Conservation (phyloP, 2,797 vertebrate species). For the Crenuchus spilurus region DNA sequence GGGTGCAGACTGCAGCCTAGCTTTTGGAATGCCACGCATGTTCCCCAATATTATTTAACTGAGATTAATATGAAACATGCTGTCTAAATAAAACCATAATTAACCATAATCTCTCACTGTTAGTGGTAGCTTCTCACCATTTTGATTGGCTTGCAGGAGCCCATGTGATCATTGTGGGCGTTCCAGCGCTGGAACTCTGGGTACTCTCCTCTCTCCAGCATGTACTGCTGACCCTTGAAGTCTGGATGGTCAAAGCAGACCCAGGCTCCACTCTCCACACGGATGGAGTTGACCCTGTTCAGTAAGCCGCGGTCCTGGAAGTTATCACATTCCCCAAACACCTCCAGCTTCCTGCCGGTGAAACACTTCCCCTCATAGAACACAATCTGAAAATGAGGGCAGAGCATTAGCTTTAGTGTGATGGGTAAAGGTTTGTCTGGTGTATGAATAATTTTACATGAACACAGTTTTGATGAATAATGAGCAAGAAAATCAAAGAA, state of each 20-base stretch:
- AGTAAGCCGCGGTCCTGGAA: slow-evolving; percentile 90
- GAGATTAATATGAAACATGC: no score
- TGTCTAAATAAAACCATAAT: neutral
- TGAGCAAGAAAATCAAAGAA: no score
- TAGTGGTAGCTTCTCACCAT: no score
- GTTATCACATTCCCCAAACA: slow-evolving; percentile 85
- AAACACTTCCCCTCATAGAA: slow-evolving; percentile 89
- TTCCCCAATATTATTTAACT: no score
- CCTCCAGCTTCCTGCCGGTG: slow-evolving; percentile 86
- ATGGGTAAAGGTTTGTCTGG: neutral
- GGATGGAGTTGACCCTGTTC: slow-evolving; percentile 88
- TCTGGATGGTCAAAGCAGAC: slow-evolving; percentile 88
- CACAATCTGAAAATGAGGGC: slow-evolving; percentile 75
- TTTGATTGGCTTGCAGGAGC: slow-evolving; percentile 86
- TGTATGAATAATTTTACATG: neutral
- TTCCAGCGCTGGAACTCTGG: slow-evolving; percentile 90
- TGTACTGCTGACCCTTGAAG: slow-evolving; percentile 90
- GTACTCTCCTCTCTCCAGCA: slow-evolving; percentile 89
- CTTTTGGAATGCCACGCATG: no score
- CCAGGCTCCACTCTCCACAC: slow-evolving; percentile 88
- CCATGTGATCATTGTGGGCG: slow-evolving; percentile 87
- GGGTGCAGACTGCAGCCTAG: no score
- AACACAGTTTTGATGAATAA: no score
- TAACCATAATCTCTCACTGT: no score
- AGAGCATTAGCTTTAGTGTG: neutral